Base-by-base conservation (phyloP, 2,113 vertebrate genomes). In the Oriolus oriolus region DNA sequence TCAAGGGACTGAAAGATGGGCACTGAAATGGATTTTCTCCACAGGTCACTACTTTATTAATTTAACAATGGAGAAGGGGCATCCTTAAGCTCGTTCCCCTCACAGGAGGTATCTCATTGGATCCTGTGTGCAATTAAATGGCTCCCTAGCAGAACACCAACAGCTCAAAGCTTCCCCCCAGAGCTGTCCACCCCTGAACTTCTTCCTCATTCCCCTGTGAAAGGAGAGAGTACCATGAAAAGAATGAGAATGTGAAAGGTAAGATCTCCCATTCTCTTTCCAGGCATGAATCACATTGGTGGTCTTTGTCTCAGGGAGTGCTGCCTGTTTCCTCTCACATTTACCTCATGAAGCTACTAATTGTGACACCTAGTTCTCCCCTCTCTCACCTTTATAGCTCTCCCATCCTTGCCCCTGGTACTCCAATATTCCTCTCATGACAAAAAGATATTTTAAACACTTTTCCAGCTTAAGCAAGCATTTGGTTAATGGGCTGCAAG, bases 1-100 rank as follows among this genome's bases (percentile, higher is more conserved):
- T 66, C 94, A 77, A 84, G 95, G 73, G 95, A 96, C 44, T 71
- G 68, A 75, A 95, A 89, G 71, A 96, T 88, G 71, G 88, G 85
- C 56, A 86, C 18, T 33, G 39, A 88, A 95, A 90, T 89, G 73
- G 84, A 95, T 97, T 95, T 94, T 95, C 93, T 93, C 63, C 47
- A 65, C 52, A 95, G 87, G 93, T 86, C 75, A 86, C 76, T 86
- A 60, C 35, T 90, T 94, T 78, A 96, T 92, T 92, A 95, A 86
- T 96, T 93, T 92, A 92, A 70, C 71, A 64, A 41, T 64, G 47
- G 64, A 82, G 83, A 83, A 54, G 52, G 52, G 47, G 47, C 83
- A 84, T 86, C 73, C 64, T 84, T 84, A 63, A 91, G 50, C 47
- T 90, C 26, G 2, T 86, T 92, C 35, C 13, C 31, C n/a, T 64